Percentiles rank a stretch among this genome's conserved stretches.
Evolutionary conservation across 2,113 vertebrate species (phyloP).

Genomic region (Anser brachyrhynchus): DNA sequence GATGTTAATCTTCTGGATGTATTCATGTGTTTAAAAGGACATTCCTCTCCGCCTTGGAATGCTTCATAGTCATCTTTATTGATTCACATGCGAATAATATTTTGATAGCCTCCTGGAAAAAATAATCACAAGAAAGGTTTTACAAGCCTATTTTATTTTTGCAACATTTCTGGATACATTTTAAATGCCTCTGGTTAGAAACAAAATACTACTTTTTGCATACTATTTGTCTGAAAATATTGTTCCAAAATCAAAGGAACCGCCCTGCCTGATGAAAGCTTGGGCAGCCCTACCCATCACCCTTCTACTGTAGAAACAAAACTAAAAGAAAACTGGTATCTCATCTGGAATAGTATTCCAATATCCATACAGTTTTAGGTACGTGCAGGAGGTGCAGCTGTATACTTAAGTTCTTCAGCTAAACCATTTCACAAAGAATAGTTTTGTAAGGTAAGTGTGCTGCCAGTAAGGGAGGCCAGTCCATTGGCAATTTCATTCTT

Average conservation of each 20-base stretch:
- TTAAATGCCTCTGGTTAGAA: rapidly evolving
- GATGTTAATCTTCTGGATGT: rapidly evolving
- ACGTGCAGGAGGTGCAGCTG: neutral
- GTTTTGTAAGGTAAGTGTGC: neutral
- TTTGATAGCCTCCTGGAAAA: neutral
- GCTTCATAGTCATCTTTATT: neutral
- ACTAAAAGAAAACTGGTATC: neutral
- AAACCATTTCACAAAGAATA: neutral
- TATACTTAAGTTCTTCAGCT: neutral
- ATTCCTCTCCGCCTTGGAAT: neutral
- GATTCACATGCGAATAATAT: neutral
- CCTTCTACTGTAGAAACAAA: neutral
- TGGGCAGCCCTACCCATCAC: neutral
- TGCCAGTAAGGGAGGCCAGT: neutral
- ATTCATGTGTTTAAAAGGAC: neutral
- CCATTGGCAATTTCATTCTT: neutral
- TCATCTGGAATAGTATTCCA: neutral
- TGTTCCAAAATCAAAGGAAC: neutral
- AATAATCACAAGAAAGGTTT: neutral
- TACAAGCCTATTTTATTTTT: neutral
- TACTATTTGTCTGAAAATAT: neutral
- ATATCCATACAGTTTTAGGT: rapidly evolving
- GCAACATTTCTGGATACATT: rapidly evolving
- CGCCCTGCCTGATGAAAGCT: neutral
- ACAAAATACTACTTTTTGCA: neutral